Evolutionary conservation across 2,888 invertebrate species (phyloP).

Genomic region (Lasioglossum leucozonium): DNA sequence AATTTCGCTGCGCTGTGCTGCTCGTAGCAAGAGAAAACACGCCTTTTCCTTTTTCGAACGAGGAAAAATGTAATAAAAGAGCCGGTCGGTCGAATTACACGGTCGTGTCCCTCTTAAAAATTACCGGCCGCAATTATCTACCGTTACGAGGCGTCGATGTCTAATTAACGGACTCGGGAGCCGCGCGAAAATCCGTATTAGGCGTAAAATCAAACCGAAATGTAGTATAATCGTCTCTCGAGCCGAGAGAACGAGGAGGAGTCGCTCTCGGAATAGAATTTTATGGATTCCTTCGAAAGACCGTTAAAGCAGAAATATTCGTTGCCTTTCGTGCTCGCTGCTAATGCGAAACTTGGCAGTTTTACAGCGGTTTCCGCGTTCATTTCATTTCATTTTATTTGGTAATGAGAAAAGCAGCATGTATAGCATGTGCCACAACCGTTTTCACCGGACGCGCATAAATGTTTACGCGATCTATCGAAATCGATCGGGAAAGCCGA

Average conservation of each 20-base stretch:
- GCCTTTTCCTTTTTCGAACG: not conserved
- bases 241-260: not conserved
- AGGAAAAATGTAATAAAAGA: not conserved
- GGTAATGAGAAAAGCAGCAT: conserved; percentile 30
- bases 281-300: conserved; percentile 47
- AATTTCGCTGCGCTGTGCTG: not conserved
- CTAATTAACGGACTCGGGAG: conserved; percentile 17
- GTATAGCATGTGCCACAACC: not conserved
- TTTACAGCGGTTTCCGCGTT: conserved; percentile 25
- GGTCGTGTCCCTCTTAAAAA: conserved; percentile 14
- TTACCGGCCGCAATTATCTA: conserved; percentile 22
- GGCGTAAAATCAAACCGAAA: conserved; percentile 19
- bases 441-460: not conserved
- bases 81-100: not conserved
- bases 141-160: conserved; percentile 30
- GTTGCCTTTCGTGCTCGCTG: conserved; percentile 10
- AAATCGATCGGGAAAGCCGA: conserved; percentile 28
- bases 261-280: not conserved
- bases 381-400: conserved; percentile 25
- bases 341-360: not conserved
- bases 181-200: conserved; percentile 37
- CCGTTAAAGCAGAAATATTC: conserved; percentile 40
- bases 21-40: not conserved
- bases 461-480: not conserved
- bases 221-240: not conserved